Evolutionary conservation across 2,113 vertebrate genomes (phyloP).

Genomic region (Jaculus jaculus): DNA sequence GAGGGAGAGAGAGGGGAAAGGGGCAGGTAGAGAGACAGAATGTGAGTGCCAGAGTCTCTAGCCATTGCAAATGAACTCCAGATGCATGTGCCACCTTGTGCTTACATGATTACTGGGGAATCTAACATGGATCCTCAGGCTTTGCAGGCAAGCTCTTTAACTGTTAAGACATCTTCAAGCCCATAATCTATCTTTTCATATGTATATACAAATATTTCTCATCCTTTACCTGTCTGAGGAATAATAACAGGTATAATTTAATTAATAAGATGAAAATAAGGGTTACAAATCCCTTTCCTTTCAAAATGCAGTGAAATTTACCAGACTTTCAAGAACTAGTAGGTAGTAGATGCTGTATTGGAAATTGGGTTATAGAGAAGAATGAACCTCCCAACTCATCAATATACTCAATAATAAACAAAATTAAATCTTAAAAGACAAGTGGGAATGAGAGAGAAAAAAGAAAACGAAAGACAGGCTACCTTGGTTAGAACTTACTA

Average conservation of each 20-base stretch:
- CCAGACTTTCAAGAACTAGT: background rate
- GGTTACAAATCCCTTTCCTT: background rate
- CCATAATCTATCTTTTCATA: no score
- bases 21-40: no score
- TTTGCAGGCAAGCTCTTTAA: no score
- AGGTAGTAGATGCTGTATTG: background rate
- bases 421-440: background rate
- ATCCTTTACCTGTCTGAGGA: background rate
- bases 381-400: background rate
- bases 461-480: background rate
- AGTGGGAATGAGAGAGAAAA: background rate
- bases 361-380: background rate
- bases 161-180: no score
- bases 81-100: no score
- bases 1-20: no score
- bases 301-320: slow-evolving; percentile 1
- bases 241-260: background rate
- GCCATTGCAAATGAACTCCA: no score
- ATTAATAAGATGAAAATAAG: background rate
- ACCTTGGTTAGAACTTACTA: background rate
- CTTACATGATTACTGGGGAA: no score
- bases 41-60: no score
- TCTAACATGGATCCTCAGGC: no score
- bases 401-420: background rate
- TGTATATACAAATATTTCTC: no score